Conservation (phyloP, 1,140 invertebrate genomes). For the Drosophila sturtevanti region DNA sequence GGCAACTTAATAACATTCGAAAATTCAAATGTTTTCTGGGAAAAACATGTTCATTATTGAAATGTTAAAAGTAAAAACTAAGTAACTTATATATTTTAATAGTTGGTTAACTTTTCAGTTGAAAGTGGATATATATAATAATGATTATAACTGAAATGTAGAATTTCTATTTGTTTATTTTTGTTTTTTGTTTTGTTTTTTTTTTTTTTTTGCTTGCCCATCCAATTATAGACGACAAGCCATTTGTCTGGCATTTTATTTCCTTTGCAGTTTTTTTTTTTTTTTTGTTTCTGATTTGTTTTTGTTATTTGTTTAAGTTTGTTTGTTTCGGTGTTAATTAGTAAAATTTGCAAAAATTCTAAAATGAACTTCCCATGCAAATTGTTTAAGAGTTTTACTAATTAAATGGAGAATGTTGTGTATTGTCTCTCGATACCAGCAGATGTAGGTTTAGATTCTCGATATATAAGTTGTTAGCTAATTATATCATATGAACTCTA, state of each 20-base stretch:
- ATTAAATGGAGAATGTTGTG: slow-evolving; percentile 31
- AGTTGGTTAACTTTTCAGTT: background rate
- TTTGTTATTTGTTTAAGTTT: background rate
- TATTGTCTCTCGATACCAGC: background rate
- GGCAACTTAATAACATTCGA: too few species aligned
- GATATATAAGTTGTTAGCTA: background rate
- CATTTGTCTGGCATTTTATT: slow-evolving; percentile 5
- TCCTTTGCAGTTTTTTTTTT: background rate
- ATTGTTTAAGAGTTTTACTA: slow-evolving; percentile 25
- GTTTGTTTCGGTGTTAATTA: slow-evolving; percentile 4
- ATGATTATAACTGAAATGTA: slow-evolving; percentile 2
- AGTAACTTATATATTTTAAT: background rate
- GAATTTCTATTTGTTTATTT: background rate
- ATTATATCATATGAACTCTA: slow-evolving; percentile 8
- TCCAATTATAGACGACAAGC: background rate
- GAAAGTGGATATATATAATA: background rate
- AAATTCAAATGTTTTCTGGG: background rate
- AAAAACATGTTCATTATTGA: background rate
- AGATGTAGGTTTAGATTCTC: background rate
- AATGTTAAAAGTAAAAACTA: background rate
- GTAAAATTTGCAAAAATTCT: slow-evolving; percentile 1
- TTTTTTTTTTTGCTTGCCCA: background rate
- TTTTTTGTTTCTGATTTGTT: background rate
- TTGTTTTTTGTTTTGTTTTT: too few species aligned
- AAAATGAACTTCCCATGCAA: slow-evolving; percentile 8